phyloP scores from a whole-genome alignment of 1,140 invertebrate genomes.

The Tetramorium simillimum region DNA sequence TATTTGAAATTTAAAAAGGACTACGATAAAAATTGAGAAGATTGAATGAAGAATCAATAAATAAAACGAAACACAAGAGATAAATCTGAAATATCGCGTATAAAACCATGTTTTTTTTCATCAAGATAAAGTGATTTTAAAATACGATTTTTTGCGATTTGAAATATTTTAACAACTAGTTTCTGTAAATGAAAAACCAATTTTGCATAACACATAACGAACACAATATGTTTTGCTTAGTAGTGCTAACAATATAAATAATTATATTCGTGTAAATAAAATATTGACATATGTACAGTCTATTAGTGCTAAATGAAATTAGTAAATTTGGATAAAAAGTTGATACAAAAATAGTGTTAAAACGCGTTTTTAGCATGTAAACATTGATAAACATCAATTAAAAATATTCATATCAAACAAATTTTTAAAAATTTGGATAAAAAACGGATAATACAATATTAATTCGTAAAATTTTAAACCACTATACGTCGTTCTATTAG shows the following conservation, averaged over 20 bases:
- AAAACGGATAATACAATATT: not conserved
- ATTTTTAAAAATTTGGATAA: not conserved
- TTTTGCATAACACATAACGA: not conserved
- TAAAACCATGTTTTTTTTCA: conserved; percentile 3
- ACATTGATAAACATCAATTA: not conserved
- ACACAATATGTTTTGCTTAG: not conserved
- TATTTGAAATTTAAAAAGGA: not conserved
- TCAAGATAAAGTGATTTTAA: not conserved
- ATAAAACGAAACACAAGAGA: not conserved
- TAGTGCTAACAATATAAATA: not conserved
- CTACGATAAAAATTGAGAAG: not conserved
- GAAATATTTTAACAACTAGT: not conserved
- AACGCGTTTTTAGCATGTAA: not conserved
- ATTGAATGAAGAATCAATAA: not conserved
- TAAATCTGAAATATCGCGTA: not conserved
- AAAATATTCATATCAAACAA: not conserved
- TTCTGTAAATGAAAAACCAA: conserved; percentile 8
- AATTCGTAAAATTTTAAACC: not conserved
- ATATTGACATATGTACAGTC: not conserved
- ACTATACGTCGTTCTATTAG: not conserved
- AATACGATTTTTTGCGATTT: not conserved
- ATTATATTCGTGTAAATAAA: not conserved
- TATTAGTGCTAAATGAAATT: not conserved
- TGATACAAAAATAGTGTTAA: not conserved
- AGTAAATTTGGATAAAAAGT: not conserved